Evolutionary conservation across 2,888 invertebrate genomes (phyloP).

Genomic region (Dugesia japonica): DNA sequence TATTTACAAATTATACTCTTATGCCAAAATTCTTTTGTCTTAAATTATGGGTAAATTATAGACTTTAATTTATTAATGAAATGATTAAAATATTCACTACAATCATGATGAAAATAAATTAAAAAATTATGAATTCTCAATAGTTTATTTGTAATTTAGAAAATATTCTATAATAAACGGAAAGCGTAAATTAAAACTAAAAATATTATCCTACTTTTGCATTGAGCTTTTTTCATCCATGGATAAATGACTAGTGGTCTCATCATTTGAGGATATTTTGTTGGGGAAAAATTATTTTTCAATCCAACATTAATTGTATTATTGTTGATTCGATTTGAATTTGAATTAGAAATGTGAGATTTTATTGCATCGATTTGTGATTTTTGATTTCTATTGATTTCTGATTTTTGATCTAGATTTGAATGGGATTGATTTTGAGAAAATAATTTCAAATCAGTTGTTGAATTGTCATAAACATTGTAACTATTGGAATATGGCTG

Average conservation of each 20-base stretch:
- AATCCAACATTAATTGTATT: background rate
- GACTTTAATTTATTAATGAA: no score
- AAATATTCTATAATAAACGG: no score
- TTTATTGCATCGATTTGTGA: background rate
- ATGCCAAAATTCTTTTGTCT: no score
- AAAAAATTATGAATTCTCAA: no score
- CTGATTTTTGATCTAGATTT: background rate
- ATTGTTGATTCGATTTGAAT: background rate
- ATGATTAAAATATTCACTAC: no score
- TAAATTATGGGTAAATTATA: no score
- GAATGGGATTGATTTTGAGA: no score
- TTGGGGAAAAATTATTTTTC: conserved; percentile 6
- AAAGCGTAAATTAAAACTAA: no score
- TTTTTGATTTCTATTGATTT: background rate
- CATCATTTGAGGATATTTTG: conserved; percentile 11
- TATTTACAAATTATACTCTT: no score
- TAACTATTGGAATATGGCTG: background rate
- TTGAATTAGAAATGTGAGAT: background rate
- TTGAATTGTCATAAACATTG: conserved; percentile 2
- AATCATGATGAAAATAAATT: no score
- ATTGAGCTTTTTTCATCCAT: conserved; percentile 30
- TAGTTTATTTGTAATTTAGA: no score
- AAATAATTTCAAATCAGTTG: background rate
- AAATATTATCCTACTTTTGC: conserved; percentile 24
- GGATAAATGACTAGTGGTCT: conserved; percentile 28